Conservation (phyloP, 1,140 invertebrate genomes). For the Acromyrmex echinatior region DNA sequence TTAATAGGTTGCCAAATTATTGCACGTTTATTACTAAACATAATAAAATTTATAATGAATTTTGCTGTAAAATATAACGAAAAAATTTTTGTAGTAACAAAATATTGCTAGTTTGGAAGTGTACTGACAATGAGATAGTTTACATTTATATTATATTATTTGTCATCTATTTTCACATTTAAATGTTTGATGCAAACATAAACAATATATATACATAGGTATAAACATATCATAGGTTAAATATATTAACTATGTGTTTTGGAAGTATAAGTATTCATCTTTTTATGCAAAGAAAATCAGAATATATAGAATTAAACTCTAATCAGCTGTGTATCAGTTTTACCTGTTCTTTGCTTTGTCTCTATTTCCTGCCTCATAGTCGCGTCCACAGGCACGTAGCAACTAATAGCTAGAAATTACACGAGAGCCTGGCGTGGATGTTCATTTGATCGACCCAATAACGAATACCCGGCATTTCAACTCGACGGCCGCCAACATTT, state of each 20-base stretch:
- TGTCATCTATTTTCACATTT: not conserved
- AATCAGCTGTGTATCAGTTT: not conserved
- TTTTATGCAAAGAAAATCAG: not conserved
- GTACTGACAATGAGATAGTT: not conserved
- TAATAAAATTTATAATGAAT: no score
- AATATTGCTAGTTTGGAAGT: not conserved
- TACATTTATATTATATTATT: not conserved
- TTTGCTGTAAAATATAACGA: no score
- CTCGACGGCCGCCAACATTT: constrained; percentile 64
- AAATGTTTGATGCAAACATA: not conserved
- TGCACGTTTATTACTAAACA: no score
- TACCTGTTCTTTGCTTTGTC: not conserved
- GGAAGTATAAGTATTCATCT: not conserved
- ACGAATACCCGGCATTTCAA: constrained; percentile 58
- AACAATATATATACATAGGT: not conserved
- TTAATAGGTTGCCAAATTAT: no score
- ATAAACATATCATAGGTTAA: not conserved
- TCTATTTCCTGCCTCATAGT: constrained; percentile 25
- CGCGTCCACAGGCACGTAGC: constrained; percentile 4
- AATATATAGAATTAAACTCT: constrained; percentile 14
- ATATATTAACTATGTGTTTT: not conserved
- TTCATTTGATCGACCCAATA: constrained; percentile 65
- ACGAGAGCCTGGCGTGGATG: constrained; percentile 18
- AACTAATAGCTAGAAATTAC: constrained; percentile 55
- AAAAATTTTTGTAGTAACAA: no score